Percentiles rank a stretch among this genome's conserved stretches.
These are phyloP conservation scores for Ciconia nigra DNA, from an alignment of 2,797 vertebrate species.

Conservation along the genomic window DNA sequence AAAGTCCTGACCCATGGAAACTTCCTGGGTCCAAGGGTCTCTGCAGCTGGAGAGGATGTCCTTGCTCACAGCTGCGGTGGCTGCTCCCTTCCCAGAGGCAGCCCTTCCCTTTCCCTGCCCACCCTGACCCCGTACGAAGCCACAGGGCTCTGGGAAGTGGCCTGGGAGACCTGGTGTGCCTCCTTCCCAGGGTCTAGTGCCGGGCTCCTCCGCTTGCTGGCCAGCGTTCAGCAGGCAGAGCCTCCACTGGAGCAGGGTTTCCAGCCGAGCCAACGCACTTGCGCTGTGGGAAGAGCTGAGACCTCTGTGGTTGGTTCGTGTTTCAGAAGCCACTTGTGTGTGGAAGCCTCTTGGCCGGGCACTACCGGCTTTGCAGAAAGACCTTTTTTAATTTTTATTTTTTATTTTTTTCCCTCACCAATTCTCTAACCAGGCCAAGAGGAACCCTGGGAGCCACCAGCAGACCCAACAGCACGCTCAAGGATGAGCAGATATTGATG, in stretches of 20 bases:
- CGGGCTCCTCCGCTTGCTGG: neutral
- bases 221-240: neutral
- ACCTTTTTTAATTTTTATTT: neutral
- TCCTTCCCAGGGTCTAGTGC: slow-evolving; percentile 6
- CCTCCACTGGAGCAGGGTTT: slow-evolving; percentile 4
- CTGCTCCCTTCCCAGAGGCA: slow-evolving; percentile 30
- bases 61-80: neutral
- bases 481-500: neutral
- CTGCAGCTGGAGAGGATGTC: slow-evolving; percentile 12
- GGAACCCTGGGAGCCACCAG: neutral
- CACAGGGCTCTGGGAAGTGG: neutral
- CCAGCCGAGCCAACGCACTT: slow-evolving; percentile 46
- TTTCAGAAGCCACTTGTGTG: slow-evolving; percentile 59
- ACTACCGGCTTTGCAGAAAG: slow-evolving; percentile 8
- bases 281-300: slow-evolving; percentile 21
- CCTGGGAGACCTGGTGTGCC: neutral
- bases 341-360: slow-evolving; percentile 53
- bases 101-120: slow-evolving; percentile 5
- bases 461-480: accelerated
- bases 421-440: neutral
- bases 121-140: neutral
- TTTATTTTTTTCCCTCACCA: accelerated
- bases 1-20: slow-evolving; percentile 38
- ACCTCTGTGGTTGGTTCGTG: slow-evolving; percentile 50
- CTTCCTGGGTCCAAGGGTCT: slow-evolving; percentile 38